phyloP scores from a whole-genome alignment of 2,888 invertebrate genomes.

The Scaptomyza cyrtandrae region DNA sequence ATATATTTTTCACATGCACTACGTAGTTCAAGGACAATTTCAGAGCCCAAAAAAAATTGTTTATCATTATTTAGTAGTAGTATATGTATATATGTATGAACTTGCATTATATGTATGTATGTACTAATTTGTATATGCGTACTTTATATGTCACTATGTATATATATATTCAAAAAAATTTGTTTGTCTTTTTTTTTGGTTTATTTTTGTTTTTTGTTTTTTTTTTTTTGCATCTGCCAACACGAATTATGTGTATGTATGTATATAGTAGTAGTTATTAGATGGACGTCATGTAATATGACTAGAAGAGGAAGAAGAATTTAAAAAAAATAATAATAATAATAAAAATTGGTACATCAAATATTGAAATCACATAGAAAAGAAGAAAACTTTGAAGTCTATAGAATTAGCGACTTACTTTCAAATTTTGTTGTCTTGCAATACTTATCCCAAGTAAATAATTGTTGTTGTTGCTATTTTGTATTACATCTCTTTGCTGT shows the following conservation, averaged over 20 bases:
- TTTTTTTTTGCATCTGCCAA: constrained; percentile 6
- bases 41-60: constrained; percentile 50
- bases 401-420: constrained; percentile 14
- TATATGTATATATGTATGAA: constrained; percentile 10
- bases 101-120: constrained; percentile 23
- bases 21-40: constrained; percentile 39
- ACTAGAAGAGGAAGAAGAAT: constrained; percentile 27
- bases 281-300: constrained; percentile 21
- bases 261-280: constrained; percentile 15
- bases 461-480: constrained; percentile 20
- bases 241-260: constrained; percentile 28
- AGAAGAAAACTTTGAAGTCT: constrained; percentile 2
- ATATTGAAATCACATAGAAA: constrained; percentile 2
- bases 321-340: constrained; percentile 1
- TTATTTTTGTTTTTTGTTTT: background rate
- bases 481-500: background rate
- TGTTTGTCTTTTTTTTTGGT: too few relatives aligned
- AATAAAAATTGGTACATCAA: background rate
- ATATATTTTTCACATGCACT: constrained; percentile 37
- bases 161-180: constrained; percentile 38
- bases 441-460: constrained; percentile 22
- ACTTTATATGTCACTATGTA: constrained; percentile 16
- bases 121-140: constrained; percentile 24
- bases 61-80: constrained; percentile 24
- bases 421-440: constrained; percentile 3